Evolutionary conservation across 2,797 vertebrate species (phyloP).

Genomic region (Melanotaenia maccullochi): DNA sequence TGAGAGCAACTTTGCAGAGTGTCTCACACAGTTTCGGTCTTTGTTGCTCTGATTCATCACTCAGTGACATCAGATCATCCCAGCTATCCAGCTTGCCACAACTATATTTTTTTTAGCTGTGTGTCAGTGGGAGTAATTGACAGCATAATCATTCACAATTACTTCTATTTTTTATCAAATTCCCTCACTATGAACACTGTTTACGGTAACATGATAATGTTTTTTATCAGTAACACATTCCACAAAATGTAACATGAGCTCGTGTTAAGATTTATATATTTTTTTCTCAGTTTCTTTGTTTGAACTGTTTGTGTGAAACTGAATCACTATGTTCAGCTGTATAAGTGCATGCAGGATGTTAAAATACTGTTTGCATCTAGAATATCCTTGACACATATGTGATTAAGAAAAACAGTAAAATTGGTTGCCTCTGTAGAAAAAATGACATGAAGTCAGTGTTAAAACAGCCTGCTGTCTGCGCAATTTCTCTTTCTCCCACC

Average conservation of each 20-base stretch:
- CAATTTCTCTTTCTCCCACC: conserved; percentile 57
- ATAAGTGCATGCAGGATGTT: background rate
- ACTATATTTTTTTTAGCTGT: background rate
- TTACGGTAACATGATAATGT: background rate
- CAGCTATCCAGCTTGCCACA: conserved; percentile 5
- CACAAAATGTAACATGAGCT: background rate
- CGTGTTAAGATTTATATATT: background rate
- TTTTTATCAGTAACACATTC: background rate
- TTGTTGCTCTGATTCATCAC: background rate
- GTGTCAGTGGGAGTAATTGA: conserved; percentile 2
- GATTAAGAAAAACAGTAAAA: conserved; percentile 2
- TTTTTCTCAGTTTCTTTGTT: background rate
- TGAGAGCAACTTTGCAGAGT: conserved; percentile 5
- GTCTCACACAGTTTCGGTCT: background rate
- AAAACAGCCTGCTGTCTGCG: conserved; percentile 11
- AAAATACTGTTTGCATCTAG: background rate
- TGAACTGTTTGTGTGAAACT: background rate
- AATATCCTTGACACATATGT: background rate
- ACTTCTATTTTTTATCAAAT: conserved; percentile 7
- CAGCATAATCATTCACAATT: background rate
- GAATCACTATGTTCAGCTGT: background rate
- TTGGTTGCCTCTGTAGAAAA: background rate
- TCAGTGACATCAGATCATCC: background rate
- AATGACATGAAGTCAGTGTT: background rate
- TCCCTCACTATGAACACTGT: background rate